phyloP scores from a whole-genome alignment of 53 echinoderm and acorn worm species.

The Paracentrotus lividus region DNA sequence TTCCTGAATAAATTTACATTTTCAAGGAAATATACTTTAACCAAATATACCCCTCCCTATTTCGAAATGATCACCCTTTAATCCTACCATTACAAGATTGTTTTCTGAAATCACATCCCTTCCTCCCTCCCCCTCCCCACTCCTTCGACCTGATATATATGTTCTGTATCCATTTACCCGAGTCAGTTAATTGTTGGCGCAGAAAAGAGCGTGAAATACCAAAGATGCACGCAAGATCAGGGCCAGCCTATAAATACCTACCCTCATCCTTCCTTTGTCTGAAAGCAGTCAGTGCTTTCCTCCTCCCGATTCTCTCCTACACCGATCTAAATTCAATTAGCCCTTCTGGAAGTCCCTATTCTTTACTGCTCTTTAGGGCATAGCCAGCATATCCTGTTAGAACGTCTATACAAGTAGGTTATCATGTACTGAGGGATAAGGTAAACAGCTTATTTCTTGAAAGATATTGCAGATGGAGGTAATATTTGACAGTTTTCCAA shows the following conservation, averaged over 20 bases:
- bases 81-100: too few relatives aligned
- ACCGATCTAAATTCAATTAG: constrained; percentile 25
- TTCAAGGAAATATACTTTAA: too few relatives aligned
- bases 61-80: too few relatives aligned
- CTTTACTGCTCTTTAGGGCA: constrained; percentile 41
- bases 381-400: not conserved
- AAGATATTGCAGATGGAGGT: not conserved
- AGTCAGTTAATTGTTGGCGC: not conserved
- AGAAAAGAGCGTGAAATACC: constrained; percentile 41
- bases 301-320: not conserved
- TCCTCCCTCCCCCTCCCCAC: not conserved
- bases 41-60: too few relatives aligned
- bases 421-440: too few relatives aligned
- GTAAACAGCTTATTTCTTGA: too few relatives aligned
- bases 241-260: constrained; percentile 33
- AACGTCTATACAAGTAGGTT: not conserved
- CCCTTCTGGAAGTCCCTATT: not conserved
- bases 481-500: not conserved
- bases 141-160: not conserved
- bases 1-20: too few relatives aligned
- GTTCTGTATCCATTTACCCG: not conserved
- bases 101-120: not conserved
- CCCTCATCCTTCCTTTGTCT: constrained; percentile 54
- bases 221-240: constrained; percentile 58
- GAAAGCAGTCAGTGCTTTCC: too few relatives aligned